Conservation (phyloP, 1,140 invertebrate species). For the Drosophila sucinea region DNA sequence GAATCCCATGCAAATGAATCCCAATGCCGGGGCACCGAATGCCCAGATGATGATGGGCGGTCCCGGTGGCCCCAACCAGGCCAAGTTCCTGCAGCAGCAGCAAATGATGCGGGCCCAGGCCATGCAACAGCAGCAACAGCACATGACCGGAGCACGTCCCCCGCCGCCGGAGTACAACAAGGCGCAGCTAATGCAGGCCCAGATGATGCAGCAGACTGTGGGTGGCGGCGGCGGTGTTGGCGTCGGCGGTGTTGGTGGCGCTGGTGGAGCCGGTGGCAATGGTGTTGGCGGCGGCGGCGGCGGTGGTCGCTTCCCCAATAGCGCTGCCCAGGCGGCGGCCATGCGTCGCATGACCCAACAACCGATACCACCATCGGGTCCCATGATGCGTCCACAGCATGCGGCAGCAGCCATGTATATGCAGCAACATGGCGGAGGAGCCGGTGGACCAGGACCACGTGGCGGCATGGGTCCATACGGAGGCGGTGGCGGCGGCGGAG, state of each 20-base stretch:
- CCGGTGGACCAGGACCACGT: conserved; percentile 65
- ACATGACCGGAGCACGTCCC: conserved; percentile 85
- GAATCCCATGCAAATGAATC: conserved; percentile 73
- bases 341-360: conserved; percentile 87
- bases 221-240: conserved; percentile 78
- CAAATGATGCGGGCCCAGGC: conserved; percentile 82
- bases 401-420: conserved; percentile 84
- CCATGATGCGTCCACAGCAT: conserved; percentile 88
- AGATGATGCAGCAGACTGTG: conserved; percentile 82
- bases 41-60: conserved; percentile 81
- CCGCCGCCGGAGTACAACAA: conserved; percentile 91
- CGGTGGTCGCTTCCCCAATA: conserved; percentile 81
- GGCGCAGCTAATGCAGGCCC: conserved; percentile 86
- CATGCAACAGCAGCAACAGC: conserved; percentile 83
- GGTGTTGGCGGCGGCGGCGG: conserved; percentile 75
- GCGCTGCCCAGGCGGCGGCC: conserved; percentile 84
- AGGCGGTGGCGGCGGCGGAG: conserved; percentile 59
- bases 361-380: conserved; percentile 88
- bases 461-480: conserved; percentile 83
- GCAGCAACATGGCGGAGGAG: conserved; percentile 82
- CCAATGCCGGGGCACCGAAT: conserved; percentile 52
- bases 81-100: conserved; percentile 85
- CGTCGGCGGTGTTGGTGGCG: conserved; percentile 68
- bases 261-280: conserved; percentile 84
- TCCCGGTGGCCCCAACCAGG: conserved; percentile 84